Percentiles rank a stretch among this genome's conserved stretches.
Evolutionary conservation across 2,888 invertebrate genomes (phyloP).

Genomic region (Xestia sexstrigata): DNA sequence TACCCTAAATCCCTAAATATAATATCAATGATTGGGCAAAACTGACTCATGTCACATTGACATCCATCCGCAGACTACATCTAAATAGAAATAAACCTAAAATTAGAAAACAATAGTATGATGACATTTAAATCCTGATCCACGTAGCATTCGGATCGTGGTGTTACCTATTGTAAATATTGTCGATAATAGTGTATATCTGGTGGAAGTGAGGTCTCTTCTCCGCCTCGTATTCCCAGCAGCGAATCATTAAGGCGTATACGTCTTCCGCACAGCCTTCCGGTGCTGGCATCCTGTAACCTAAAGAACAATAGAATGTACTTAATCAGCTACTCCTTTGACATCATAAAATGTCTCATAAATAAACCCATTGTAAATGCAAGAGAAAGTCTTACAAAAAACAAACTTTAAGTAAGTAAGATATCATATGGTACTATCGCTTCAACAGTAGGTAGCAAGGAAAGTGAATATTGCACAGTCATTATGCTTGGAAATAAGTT

Average conservation of each 20-base stretch:
- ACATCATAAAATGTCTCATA: no score
- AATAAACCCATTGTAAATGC: background rate
- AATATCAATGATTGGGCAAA: background rate
- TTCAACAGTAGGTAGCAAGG: background rate
- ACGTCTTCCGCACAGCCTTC: conserved; percentile 97
- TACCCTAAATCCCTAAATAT: background rate
- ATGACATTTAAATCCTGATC: conserved; percentile 8
- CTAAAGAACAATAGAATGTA: conserved; percentile 83
- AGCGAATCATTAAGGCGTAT: conserved; percentile 97
- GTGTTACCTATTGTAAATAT: conserved; percentile 88
- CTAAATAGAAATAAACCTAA: conserved; percentile 8
- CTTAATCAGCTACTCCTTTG: conserved; percentile 1
- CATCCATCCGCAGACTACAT: background rate
- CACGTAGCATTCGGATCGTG: background rate
- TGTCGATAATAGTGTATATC: conserved; percentile 95
- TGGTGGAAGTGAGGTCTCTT: conserved; percentile 98
- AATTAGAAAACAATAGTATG: background rate
- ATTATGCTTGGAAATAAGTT: background rate
- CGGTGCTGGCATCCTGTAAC: conserved; percentile 98
- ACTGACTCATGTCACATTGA: background rate
- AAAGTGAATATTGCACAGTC: background rate
- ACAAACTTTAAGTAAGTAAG: background rate
- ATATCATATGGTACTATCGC: background rate
- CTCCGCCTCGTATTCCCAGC: conserved; percentile 98
- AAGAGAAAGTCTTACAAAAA: background rate